Percentiles rank a stretch among this genome's conserved stretches.
phyloP scores from a whole-genome alignment of 1,140 invertebrate genomes.

The Diorhabda elongata region DNA sequence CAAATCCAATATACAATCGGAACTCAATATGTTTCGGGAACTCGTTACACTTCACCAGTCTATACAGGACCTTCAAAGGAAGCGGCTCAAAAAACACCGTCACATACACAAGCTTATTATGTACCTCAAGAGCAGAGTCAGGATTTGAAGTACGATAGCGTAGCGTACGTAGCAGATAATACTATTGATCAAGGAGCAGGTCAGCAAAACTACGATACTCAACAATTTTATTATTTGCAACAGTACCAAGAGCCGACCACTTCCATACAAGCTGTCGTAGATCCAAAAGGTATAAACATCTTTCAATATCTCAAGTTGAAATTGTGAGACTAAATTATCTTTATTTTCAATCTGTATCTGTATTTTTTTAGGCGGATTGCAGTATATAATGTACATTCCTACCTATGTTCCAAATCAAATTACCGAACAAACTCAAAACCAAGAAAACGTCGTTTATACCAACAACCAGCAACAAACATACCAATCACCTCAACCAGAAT shows the following conservation, averaged over 20 bases:
- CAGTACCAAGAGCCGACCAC: constrained; percentile 32
- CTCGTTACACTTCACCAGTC: not conserved
- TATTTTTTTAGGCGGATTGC: constrained; percentile 17
- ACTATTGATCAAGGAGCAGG: constrained; percentile 21
- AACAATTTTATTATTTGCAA: constrained; percentile 38
- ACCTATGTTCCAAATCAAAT: constrained; percentile 22
- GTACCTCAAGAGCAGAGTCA: constrained; percentile 26
- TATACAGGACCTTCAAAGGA: not conserved
- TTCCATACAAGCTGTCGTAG: constrained; percentile 34
- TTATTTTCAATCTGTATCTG: not conserved
- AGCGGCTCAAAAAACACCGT: not conserved
- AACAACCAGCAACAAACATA: constrained; percentile 16
- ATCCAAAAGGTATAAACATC: constrained; percentile 32
- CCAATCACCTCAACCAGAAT: constrained; percentile 14
- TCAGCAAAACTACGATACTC: constrained; percentile 29
- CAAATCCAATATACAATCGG: not conserved
- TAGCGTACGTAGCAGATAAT: constrained; percentile 37
- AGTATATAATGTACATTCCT: constrained; percentile 35
- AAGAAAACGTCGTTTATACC: constrained; percentile 22
- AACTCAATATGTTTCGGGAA: not conserved
- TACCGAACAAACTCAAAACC: constrained; percentile 25
- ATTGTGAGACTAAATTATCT: not conserved
- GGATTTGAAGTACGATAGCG: constrained; percentile 27
- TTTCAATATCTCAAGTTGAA: not conserved
- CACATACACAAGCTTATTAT: constrained; percentile 9